Base-by-base conservation (phyloP, 2,113 vertebrate genomes). In the Equus przewalskii region DNA sequence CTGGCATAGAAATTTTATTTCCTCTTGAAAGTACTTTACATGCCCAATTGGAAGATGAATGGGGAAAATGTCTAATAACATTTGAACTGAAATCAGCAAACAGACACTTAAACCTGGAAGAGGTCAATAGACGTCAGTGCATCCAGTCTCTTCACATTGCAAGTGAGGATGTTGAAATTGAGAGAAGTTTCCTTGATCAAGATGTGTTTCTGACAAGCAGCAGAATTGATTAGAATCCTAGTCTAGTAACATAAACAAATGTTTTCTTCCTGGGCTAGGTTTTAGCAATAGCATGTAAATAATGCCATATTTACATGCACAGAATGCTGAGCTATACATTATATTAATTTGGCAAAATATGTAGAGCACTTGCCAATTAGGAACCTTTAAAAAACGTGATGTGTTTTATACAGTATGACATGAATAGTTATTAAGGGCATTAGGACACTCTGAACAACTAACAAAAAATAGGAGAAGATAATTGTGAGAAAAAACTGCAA, bases 281-380 rank as follows among this genome's bases (percentile, higher is more conserved):
- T 65, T 83, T 69, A 91, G 15, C 44, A 41, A 41, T 41, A 41
- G 36, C 36, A 41, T 41, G 36, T 41, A 41, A 41, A 41, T 41
- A 51, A 70, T 58, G 36, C 6, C 73, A 41, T 70, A 30, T 73
- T 91, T 82, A 33, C 11, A 51, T 64, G 36, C 14, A 60, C 9
- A 85, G 26, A 51, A 79, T 89, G 18, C 22, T 60, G 36, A 75
- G 22, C 5, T 81, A 85, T 79, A 70, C 12, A 51, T 89, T 89
- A 33, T 67, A 79, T 67, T 80, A 78, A 96, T 46, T 85, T 81
- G 94, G 8, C 4, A 85, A 96, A 94, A 93, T n/a, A 80, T 10
- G 64, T 28, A 44, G 9, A 33, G 10, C 8, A 28, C 41, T 83
- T 93, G 6, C 21, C 46, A 90, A 36, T 22, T 51, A 73, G n/a